Evolutionary conservation across 2,797 vertebrate species (phyloP), one percentile per base, ranked within the genome.

Genomic region (Silurus aristotelis): DNA sequence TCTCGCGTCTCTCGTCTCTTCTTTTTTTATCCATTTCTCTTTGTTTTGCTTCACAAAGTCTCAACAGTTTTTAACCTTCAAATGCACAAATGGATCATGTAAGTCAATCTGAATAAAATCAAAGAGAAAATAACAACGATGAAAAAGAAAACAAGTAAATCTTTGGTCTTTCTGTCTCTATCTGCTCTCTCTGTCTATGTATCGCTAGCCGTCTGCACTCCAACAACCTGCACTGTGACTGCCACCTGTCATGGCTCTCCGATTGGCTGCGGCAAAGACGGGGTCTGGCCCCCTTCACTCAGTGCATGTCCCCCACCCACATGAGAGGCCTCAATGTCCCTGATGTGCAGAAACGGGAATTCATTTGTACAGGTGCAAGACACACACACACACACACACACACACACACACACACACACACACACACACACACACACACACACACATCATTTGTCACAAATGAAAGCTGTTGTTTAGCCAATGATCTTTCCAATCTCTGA

Each of bases 231-330:
- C 95, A 97, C 93, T 99, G 98, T 19, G 98, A 99, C 94, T 99
- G 98, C 89, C 97, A 98, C 95, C 94, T 99, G 93, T 96, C 98
- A 83, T 99, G 98, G 98, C 97, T 99, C 80, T 99, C 98, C 0
- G 98, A 99, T 84, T 99, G 98, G 98, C 94, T 99, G 90, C 94
- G 97, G 43, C 98, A 98, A 90, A 91, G 98, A 58, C 95, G 96
- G 73, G 96, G 96, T 0, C 89, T 99, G 84, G 98, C 98, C 82
- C 98, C 98, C 90, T 99, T 99, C 93, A 99, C 98, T 3, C 98
- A 99, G 90, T 99, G 98, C 94, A 96, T 98, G 96, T 96, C 96
- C 46, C 98, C 98, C 0, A 96, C 97, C 89, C 94, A 96, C 91
- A 96, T 99, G 95, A 95, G 98, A 63, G 98, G 98, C 77, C 97